phyloP scores from a whole-genome alignment of 2,113 vertebrate species.

The Nerophis ophidion region DNA sequence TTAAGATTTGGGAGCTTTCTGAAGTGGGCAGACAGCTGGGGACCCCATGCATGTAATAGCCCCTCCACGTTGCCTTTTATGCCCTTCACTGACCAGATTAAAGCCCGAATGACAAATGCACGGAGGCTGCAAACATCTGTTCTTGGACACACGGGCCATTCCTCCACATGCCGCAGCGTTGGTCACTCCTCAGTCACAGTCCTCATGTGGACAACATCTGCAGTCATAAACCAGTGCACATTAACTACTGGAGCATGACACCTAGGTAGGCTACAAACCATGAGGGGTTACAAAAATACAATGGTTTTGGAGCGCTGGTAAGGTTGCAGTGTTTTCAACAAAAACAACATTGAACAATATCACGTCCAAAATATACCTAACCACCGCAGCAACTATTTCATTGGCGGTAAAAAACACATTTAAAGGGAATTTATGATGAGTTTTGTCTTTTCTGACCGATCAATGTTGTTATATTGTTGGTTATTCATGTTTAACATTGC shows the following conservation, averaged over 20 bases:
- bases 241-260: constrained; percentile 59
- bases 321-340: background rate
- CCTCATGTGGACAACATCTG: constrained; percentile 65
- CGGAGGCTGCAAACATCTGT: constrained; percentile 69
- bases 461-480: too few relatives aligned
- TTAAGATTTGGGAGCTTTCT: constrained; percentile 33
- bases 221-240: constrained; percentile 63
- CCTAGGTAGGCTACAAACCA: constrained; percentile 46
- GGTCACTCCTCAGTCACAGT: constrained; percentile 59
- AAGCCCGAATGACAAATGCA: constrained; percentile 63
- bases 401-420: too few relatives aligned
- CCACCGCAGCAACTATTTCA: too few relatives aligned
- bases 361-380: too few relatives aligned
- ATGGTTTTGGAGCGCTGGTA: constrained; percentile 9
- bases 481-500: too few relatives aligned
- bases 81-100: constrained; percentile 76
- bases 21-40: constrained; percentile 58
- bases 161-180: constrained; percentile 41
- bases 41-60: constrained; percentile 38
- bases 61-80: constrained; percentile 43
- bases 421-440: too few relatives aligned
- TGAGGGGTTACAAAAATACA: constrained; percentile 18
- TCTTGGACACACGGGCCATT: constrained; percentile 57
- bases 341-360: too few relatives aligned
- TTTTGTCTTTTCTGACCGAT: too few relatives aligned